These are phyloP conservation scores for Acanthornis magna DNA, from an alignment of 2,797 vertebrate species.

Conservation along the genomic window DNA sequence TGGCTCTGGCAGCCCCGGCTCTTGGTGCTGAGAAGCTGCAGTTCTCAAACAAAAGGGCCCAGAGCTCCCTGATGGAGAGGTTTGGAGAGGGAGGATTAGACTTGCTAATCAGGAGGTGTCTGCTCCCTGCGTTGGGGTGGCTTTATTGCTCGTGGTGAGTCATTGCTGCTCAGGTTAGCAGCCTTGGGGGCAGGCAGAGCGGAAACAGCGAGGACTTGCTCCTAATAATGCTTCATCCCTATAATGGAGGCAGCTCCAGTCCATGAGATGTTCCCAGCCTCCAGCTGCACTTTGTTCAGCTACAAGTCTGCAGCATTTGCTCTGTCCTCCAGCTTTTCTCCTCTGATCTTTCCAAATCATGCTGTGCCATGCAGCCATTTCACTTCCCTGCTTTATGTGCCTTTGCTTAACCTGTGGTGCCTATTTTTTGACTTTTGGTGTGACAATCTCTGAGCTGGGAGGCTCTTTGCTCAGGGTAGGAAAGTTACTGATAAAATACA, in stretches of 20 bases:
- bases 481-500: not conserved
- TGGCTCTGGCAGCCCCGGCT: not conserved
- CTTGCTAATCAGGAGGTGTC: not conserved
- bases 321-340: not conserved
- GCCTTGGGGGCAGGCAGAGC: not conserved
- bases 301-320: not conserved
- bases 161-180: not conserved
- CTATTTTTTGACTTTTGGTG: not conserved
- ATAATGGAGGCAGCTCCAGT: not conserved
- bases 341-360: not conserved
- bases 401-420: not conserved
- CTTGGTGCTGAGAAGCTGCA: not conserved
- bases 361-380: not conserved
- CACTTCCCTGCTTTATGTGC: not conserved
- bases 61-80: not conserved
- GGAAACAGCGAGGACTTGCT: not conserved
- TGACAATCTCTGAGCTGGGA: not conserved
- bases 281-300: conserved; percentile 12
- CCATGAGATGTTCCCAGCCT: not conserved
- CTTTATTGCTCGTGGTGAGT: not conserved
- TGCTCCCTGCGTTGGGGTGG: not conserved
- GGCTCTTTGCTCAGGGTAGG: not conserved
- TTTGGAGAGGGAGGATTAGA: not conserved
- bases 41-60: not conserved
- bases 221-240: not conserved